These are phyloP conservation scores for Pituophis catenifer DNA, from an alignment of 2,113 vertebrate genomes.

Conservation along the genomic window DNA sequence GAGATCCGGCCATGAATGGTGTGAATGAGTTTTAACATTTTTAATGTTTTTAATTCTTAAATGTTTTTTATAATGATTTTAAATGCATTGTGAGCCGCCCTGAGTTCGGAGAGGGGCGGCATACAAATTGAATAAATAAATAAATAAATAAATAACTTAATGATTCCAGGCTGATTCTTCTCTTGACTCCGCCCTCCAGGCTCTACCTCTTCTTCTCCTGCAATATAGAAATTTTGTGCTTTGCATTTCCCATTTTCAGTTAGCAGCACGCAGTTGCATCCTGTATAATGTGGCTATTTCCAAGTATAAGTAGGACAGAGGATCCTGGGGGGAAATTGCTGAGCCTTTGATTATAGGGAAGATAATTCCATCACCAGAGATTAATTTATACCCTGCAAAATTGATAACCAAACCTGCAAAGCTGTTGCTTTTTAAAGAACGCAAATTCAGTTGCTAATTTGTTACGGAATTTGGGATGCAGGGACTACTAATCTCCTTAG, in stretches of 20 bases:
- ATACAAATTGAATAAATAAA: too few relatives aligned
- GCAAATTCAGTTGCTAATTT: slow-evolving; percentile 19
- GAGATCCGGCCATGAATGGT: too few relatives aligned
- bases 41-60: too few relatives aligned
- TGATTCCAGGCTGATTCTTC: not conserved
- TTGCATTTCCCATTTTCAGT: slow-evolving; percentile 53
- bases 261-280: slow-evolving; percentile 59
- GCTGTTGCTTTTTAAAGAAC: slow-evolving; percentile 41
- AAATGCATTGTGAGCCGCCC: too few relatives aligned
- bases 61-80: too few relatives aligned
- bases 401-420: slow-evolving; percentile 56
- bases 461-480: slow-evolving; percentile 23
- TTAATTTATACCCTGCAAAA: slow-evolving; percentile 60
- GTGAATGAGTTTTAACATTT: too few relatives aligned
- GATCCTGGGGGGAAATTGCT: slow-evolving; percentile 64
- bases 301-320: slow-evolving; percentile 64
- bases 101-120: too few relatives aligned
- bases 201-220: not conserved
- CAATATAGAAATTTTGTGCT: slow-evolving; percentile 33
- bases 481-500: slow-evolving; percentile 4
- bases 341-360: slow-evolving; percentile 67
- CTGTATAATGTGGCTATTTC: slow-evolving; percentile 67
- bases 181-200: not conserved
- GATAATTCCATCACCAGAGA: slow-evolving; percentile 70
- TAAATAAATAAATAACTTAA: not conserved